Conservation (phyloP, 2,888 invertebrate genomes). For the Portevinia maculata region DNA sequence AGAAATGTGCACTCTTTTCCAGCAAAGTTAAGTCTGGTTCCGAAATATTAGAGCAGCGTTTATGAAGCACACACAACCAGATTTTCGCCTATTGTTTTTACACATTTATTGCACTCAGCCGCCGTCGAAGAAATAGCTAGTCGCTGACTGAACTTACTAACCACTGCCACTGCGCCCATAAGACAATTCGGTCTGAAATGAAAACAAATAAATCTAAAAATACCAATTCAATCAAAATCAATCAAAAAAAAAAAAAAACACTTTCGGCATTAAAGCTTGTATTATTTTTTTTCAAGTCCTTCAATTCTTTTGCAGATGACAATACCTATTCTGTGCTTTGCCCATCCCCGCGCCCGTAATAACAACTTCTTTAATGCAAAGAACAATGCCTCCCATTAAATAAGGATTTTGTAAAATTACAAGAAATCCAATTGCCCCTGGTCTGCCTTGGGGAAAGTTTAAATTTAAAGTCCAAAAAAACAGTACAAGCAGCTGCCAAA, state of each 20-base stretch:
- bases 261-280: constrained; percentile 29
- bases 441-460: constrained; percentile 22
- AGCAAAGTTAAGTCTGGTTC: too few species aligned
- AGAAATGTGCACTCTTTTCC: too few species aligned
- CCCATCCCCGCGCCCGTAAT: not conserved
- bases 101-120: too few species aligned
- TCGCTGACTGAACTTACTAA: too few species aligned
- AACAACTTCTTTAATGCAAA: not conserved
- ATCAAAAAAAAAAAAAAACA: constrained; percentile 40
- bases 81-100: too few species aligned
- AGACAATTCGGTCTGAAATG: too few species aligned
- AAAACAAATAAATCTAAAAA: not conserved
- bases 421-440: constrained; percentile 4
- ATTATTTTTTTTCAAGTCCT: constrained; percentile 36
- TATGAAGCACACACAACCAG: too few species aligned
- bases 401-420: constrained; percentile 18
- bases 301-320: constrained; percentile 35
- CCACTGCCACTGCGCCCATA: too few species aligned
- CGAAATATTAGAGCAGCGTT: too few species aligned
- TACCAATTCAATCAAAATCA: constrained; percentile 36
- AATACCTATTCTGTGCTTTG: constrained; percentile 26
- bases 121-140: too few species aligned
- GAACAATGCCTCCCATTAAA: constrained; percentile 19
- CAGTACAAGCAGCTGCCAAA: constrained; percentile 21
- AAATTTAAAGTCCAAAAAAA: constrained; percentile 22